Evolutionary conservation across 1,140 invertebrate genomes (phyloP).

Genomic region (Psilanteris sp.): DNA sequence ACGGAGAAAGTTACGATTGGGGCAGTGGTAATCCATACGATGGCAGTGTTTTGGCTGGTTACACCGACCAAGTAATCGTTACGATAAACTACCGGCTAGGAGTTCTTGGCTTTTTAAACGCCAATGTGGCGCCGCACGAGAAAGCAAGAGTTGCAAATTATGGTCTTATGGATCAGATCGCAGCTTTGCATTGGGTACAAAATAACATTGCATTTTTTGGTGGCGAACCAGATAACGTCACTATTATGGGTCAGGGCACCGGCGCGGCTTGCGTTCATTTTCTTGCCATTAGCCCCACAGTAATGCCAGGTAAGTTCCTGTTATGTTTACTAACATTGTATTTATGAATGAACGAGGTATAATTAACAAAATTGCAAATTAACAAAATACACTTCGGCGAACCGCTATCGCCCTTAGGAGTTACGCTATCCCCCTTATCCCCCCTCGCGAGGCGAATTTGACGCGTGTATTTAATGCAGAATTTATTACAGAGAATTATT

Average conservation of each 20-base stretch:
- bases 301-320: conserved; percentile 91
- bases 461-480: no score
- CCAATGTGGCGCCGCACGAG: conserved; percentile 88
- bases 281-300: conserved; percentile 95
- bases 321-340: no score
- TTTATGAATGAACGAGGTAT: no score
- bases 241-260: conserved; percentile 94
- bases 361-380: no score
- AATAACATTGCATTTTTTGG: conserved; percentile 95
- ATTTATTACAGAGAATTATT: no score
- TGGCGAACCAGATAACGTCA: conserved; percentile 92
- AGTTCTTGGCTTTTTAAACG: conserved; percentile 94
- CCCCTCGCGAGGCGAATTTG: no score
- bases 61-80: conserved; percentile 94
- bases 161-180: conserved; percentile 95
- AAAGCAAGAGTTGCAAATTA: conserved; percentile 94
- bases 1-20: conserved; percentile 97
- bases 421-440: no score
- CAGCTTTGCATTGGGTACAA: conserved; percentile 94
- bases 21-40: conserved; percentile 97
- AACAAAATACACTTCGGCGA: no score
- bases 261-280: conserved; percentile 97
- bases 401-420: no score
- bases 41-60: conserved; percentile 93
- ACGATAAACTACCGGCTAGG: conserved; percentile 98